A percentile compares a stretch with the other conserved stretches of the same genome.
Conservation (phyloP, 2,113 vertebrate species). For the Uria aalge region DNA sequence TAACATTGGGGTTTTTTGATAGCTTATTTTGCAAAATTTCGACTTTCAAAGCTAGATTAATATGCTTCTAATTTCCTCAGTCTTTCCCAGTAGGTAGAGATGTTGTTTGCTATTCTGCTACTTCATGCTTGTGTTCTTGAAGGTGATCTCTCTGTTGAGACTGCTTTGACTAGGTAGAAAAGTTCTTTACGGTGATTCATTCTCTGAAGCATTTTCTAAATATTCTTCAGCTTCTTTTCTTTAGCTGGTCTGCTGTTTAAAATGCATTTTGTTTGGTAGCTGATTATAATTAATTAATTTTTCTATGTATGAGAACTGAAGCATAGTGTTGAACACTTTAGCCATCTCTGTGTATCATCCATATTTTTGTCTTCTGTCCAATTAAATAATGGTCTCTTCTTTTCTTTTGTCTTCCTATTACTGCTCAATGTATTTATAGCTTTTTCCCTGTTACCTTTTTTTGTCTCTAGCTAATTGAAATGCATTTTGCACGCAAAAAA, state of each 20-base stretch:
- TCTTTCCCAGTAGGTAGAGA: background rate
- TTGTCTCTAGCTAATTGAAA: background rate
- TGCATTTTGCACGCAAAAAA: background rate
- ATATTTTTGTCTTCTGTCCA: background rate
- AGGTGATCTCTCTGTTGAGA: background rate
- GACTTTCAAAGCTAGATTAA: background rate
- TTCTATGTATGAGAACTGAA: background rate
- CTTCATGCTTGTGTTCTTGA: background rate
- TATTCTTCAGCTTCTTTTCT: background rate
- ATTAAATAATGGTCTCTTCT: background rate
- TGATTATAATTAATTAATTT: background rate
- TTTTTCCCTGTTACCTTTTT: background rate
- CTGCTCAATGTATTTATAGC: background rate
- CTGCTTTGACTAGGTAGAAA: background rate
- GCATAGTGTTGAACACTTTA: background rate
- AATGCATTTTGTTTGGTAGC: background rate
- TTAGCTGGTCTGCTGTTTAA: background rate
- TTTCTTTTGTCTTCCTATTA: background rate
- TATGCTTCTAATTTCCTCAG: background rate
- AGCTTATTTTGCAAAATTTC: background rate
- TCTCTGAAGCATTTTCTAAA: background rate
- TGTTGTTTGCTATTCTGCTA: background rate
- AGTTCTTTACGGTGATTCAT: background rate
- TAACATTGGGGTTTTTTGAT: background rate
- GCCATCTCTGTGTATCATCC: background rate